Evolutionary conservation across 2,888 invertebrate species (phyloP).

Genomic region (Rhagium mordax): DNA sequence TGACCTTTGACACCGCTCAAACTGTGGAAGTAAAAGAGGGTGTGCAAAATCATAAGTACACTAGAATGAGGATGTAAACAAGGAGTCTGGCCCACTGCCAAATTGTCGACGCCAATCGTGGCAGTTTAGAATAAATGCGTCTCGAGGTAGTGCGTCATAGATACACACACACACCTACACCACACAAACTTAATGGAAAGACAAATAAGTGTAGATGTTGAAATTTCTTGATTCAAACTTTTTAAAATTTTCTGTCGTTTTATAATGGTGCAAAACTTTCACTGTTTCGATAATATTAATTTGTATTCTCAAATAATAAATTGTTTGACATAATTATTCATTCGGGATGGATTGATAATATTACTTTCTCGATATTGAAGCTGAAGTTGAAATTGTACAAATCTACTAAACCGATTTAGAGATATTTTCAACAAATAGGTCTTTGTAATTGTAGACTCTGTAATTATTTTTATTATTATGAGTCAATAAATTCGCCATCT

Average conservation of each 20-base stretch:
- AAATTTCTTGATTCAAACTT: background rate
- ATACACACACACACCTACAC: constrained; percentile 17
- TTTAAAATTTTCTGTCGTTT: background rate
- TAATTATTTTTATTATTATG: too few species aligned
- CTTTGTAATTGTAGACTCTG: too few species aligned
- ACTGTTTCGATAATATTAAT: background rate
- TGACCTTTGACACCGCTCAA: constrained; percentile 28
- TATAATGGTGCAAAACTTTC: background rate
- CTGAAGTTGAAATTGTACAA: too few species aligned
- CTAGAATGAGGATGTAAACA: constrained; percentile 35
- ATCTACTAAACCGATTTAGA: too few species aligned
- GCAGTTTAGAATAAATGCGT: constrained; percentile 36
- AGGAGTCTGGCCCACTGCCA: constrained; percentile 38
- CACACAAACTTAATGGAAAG: constrained; percentile 11
- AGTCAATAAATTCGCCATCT: too few species aligned
- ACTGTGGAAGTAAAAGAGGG: constrained; percentile 12
- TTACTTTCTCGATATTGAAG: too few species aligned
- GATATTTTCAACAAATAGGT: too few species aligned
- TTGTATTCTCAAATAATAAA: background rate
- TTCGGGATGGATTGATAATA: too few species aligned
- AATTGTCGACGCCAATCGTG: constrained; percentile 26
- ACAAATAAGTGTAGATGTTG: background rate
- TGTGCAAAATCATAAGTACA: constrained; percentile 5
- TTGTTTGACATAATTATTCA: too few species aligned
- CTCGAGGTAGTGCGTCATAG: constrained; percentile 37